Evolutionary conservation across 2,113 vertebrate species (phyloP).

Genomic region (Entelurus aequoreus): DNA sequence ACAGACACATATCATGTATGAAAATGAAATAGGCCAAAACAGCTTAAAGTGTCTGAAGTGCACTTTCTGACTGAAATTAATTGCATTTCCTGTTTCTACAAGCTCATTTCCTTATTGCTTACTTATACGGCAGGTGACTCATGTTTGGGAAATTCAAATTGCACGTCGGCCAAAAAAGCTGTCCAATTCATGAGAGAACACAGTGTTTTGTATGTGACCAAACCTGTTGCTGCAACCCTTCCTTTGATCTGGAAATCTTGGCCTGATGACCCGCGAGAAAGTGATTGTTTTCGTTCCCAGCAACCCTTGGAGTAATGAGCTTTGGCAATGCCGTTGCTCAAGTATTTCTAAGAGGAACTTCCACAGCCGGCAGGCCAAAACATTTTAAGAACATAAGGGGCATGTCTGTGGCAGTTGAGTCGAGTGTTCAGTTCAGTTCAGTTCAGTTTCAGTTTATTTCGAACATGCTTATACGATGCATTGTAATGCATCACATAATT

Average conservation of each 20-base stretch:
- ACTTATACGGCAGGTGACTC: conserved; percentile 11
- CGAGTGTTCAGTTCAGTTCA: too few relatives aligned
- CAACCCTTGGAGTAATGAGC: conserved; percentile 11
- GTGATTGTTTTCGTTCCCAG: conserved; percentile 27
- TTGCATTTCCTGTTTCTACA: conserved; percentile 13
- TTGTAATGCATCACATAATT: too few relatives aligned
- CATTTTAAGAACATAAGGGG: neutral
- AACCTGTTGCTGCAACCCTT: conserved; percentile 17
- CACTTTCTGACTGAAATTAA: conserved; percentile 14
- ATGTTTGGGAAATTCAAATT: conserved; percentile 33
- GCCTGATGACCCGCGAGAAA: conserved; percentile 21
- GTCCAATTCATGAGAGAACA: conserved; percentile 22
- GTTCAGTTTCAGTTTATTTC: too few relatives aligned
- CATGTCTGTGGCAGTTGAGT: neutral
- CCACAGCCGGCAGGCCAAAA: neutral
- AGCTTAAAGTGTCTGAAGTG: conserved; percentile 15
- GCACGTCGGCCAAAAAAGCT: conserved; percentile 15
- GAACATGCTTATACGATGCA: too few relatives aligned
- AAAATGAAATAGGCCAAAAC: conserved; percentile 12
- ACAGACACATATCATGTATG: conserved; percentile 9
- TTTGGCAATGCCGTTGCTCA: conserved; percentile 29
- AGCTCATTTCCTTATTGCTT: conserved; percentile 6
- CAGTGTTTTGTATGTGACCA: conserved; percentile 13
- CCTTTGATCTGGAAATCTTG: conserved; percentile 20
- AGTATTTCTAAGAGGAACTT: conserved; percentile 15